Conservation (phyloP, 2,888 invertebrate species). For the Sympetrum striolatum region DNA sequence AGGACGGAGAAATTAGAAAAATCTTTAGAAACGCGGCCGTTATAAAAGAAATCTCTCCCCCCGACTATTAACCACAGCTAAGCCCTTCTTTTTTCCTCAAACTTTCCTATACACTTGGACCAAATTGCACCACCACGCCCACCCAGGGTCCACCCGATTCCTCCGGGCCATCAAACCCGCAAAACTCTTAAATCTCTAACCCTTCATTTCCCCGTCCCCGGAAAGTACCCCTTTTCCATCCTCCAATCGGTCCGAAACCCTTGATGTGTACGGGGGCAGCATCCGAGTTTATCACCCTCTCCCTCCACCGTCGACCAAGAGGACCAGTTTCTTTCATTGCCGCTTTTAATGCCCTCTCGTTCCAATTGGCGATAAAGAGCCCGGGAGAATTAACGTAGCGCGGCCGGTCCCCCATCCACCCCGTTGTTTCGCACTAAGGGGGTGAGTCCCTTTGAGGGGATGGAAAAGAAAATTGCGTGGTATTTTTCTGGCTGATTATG, state of each 20-base stretch:
- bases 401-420: background rate
- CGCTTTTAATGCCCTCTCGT: background rate
- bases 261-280: background rate
- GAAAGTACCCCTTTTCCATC: background rate
- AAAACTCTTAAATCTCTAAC: background rate
- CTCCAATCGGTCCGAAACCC: background rate
- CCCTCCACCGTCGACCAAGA: background rate
- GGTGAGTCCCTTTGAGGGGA: background rate
- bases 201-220: background rate
- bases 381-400: background rate
- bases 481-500: background rate
- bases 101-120: background rate
- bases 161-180: background rate
- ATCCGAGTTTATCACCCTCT: background rate
- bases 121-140: background rate
- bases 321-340: constrained; percentile 11
- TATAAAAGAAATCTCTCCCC: background rate
- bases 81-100: background rate
- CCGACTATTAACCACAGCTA: background rate
- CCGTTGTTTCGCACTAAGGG: no score
- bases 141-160: background rate
- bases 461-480: background rate
- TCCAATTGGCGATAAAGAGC: constrained; percentile 22
- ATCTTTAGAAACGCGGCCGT: background rate
- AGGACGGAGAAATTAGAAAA: background rate